phyloP scores from a whole-genome alignment of 2,888 invertebrate genomes.

The Parascotia fuliginaria region DNA sequence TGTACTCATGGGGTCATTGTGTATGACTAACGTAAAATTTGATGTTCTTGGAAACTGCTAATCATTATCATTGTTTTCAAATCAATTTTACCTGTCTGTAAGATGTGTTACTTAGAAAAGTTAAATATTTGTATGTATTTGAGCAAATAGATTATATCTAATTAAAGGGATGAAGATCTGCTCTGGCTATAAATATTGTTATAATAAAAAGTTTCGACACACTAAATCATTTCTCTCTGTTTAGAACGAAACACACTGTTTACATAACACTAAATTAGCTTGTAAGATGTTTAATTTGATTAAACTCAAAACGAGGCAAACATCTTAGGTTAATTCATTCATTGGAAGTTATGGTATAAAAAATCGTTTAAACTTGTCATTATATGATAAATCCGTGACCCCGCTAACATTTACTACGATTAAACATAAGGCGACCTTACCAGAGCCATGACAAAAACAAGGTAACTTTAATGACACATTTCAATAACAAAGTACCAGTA shows the following conservation, averaged over 20 bases:
- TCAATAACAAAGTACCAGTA: background rate
- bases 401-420: constrained; percentile 8
- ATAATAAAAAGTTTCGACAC: no score
- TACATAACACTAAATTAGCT: no score
- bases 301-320: no score
- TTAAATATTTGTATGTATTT: background rate
- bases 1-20: background rate
- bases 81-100: no score
- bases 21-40: background rate
- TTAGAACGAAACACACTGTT: no score
- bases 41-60: background rate
- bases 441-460: background rate
- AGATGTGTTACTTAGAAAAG: no score
- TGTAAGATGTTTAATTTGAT: no score
- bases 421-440: constrained; percentile 12
- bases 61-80: background rate
- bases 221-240: no score
- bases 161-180: no score
- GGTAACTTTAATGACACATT: background rate
- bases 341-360: background rate
- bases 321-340: no score
- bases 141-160: no score
- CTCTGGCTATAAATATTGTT: no score
- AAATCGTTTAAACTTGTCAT: background rate
- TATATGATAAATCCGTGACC: constrained; percentile 11